These are phyloP conservation scores for Microcebus murinus DNA, from an alignment of 2,113 vertebrate species.

Conservation along the genomic window DNA sequence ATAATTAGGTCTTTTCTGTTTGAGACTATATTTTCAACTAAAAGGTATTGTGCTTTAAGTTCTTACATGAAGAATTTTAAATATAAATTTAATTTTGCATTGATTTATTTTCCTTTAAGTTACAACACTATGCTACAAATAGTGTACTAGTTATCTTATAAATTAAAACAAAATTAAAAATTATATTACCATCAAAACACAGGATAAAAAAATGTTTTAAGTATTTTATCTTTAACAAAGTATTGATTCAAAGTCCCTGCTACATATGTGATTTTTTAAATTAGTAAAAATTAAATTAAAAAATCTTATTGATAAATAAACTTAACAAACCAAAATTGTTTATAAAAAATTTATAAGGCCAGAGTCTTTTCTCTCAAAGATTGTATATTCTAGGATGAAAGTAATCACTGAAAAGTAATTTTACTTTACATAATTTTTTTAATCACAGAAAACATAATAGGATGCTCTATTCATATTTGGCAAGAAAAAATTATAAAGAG, in stretches of 20 bases:
- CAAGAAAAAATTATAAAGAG: not conserved
- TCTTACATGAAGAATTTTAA: not conserved
- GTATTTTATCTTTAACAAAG: not conserved
- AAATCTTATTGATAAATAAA: slow-evolving; percentile 44
- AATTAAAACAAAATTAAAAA: not conserved
- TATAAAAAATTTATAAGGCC: not conserved
- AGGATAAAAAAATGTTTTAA: not conserved
- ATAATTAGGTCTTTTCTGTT: not conserved
- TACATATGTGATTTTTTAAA: slow-evolving; percentile 54
- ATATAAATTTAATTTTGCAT: not conserved
- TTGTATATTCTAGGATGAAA: not conserved
- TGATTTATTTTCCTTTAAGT: slow-evolving; percentile 1
- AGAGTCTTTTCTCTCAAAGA: not conserved
- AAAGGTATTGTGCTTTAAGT: not conserved
- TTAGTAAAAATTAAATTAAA: not conserved
- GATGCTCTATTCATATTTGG: not conserved
- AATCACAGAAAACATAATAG: not conserved
- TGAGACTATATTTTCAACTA: not conserved
- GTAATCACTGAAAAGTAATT: not conserved
- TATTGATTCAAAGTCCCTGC: not conserved
- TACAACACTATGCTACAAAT: not conserved
- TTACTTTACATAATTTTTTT: not conserved
- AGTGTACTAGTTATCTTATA: not conserved
- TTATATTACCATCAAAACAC: slow-evolving; percentile 16
- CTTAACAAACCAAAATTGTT: not conserved